These are phyloP conservation scores for Leistus spinibarbis DNA, from an alignment of 2,888 invertebrate species.

Conservation along the genomic window DNA sequence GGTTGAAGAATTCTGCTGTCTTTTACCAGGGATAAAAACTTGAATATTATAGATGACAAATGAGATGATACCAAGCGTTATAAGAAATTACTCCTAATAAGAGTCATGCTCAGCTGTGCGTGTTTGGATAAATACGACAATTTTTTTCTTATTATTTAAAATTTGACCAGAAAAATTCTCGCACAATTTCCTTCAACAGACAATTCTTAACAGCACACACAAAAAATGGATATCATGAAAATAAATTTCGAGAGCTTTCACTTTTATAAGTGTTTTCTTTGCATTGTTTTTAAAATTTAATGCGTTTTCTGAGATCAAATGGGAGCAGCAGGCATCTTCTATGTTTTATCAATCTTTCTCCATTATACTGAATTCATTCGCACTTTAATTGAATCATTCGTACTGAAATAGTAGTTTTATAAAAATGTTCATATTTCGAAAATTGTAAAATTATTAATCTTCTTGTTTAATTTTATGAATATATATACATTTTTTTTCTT, in stretches of 20 bases:
- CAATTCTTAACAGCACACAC: background rate
- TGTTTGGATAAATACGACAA: background rate
- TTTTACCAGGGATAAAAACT: background rate
- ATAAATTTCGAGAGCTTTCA: background rate
- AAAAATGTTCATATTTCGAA: too few species aligned
- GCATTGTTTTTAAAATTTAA: too few species aligned
- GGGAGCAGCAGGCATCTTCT: too few species aligned
- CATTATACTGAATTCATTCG: too few species aligned
- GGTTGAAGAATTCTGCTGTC: background rate
- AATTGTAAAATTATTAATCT: too few species aligned
- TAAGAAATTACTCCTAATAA: background rate
- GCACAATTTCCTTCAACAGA: background rate
- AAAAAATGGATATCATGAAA: background rate
- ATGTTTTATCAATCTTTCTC: too few species aligned
- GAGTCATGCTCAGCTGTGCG: background rate
- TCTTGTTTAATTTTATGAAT: too few species aligned
- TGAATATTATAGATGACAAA: background rate
- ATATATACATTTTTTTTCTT: too few species aligned
- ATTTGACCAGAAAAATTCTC: background rate
- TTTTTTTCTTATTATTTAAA: background rate
- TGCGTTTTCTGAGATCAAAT: too few species aligned
- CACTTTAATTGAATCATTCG: too few species aligned
- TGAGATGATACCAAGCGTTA: background rate
- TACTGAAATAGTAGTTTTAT: too few species aligned
- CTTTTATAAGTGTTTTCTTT: background rate